Evolutionary conservation across 1,140 invertebrate species (phyloP).

Genomic region (Magallana gigas): DNA sequence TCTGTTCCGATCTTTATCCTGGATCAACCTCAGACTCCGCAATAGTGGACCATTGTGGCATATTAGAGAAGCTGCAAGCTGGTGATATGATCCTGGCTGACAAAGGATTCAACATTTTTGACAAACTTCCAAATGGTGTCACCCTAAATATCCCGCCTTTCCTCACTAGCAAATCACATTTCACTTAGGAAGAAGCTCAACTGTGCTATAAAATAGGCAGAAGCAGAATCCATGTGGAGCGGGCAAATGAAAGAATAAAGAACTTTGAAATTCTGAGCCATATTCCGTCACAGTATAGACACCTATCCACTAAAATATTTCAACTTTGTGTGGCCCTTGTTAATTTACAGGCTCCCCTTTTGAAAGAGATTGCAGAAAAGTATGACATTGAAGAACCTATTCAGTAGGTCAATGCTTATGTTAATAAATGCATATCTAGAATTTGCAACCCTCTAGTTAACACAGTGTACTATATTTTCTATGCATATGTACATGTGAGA

Average conservation of each 20-base stretch:
- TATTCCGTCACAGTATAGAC: constrained; percentile 43
- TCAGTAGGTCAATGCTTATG: too few species aligned
- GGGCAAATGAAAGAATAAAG: neutral
- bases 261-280: constrained; percentile 46
- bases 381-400: constrained; percentile 9
- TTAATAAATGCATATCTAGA: too few species aligned
- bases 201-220: too few species aligned
- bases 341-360: constrained; percentile 37
- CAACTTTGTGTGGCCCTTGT: constrained; percentile 46
- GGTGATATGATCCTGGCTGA: neutral
- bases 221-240: neutral
- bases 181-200: too few species aligned
- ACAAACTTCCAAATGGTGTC: too few species aligned
- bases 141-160: too few species aligned
- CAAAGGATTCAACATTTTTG: too few species aligned
- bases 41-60: neutral
- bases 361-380: constrained; percentile 54
- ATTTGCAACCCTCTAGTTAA: too few species aligned
- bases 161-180: too few species aligned
- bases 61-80: neutral
- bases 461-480: too few species aligned
- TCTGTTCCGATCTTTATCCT: constrained; percentile 38
- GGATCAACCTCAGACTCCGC: neutral
- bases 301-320: constrained; percentile 52
- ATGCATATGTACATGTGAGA: too few species aligned